A percentile compares a stretch with the other conserved stretches of the same genome.
Conservation (phyloP, 2,888 invertebrate species). For the Emmelina monodactyla region DNA sequence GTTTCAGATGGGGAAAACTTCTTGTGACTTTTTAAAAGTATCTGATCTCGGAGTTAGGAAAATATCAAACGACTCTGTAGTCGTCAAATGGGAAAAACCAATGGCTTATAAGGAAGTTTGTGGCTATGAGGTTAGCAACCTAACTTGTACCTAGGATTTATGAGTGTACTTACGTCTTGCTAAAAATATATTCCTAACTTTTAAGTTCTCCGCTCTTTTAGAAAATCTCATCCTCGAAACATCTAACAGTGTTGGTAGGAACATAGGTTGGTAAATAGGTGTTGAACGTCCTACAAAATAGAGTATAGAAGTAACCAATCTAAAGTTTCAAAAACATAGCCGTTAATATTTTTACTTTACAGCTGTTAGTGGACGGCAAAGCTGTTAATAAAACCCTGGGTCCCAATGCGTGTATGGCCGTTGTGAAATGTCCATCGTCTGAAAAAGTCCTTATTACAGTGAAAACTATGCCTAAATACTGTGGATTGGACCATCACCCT, state of each 20-base stretch:
- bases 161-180: too few relatives aligned
- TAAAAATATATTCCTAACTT: too few relatives aligned
- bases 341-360: conserved; percentile 9
- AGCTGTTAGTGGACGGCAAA: conserved; percentile 36
- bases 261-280: too few relatives aligned
- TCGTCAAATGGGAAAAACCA: conserved; percentile 34
- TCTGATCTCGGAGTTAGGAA: conserved; percentile 22
- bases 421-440: conserved; percentile 28
- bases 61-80: conserved; percentile 32
- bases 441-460: conserved; percentile 29
- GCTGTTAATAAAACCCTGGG: conserved; percentile 29
- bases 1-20: too few relatives aligned
- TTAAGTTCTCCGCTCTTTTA: too few relatives aligned
- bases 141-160: too few relatives aligned
- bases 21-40: too few relatives aligned
- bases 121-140: conserved; percentile 34
- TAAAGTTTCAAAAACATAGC: too few relatives aligned
- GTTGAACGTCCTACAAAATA: too few relatives aligned
- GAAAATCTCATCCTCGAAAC: too few relatives aligned
- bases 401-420: conserved; percentile 26
- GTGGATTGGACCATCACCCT: conserved; percentile 15
- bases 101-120: conserved; percentile 19
- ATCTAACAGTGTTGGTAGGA: too few relatives aligned
- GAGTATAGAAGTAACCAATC: too few relatives aligned
- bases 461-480: conserved; percentile 20